Percentiles rank a stretch among this genome's conserved stretches.
These are phyloP conservation scores for Sinonovacula constricta DNA, from an alignment of 1,140 invertebrate species.

Conservation along the genomic window DNA sequence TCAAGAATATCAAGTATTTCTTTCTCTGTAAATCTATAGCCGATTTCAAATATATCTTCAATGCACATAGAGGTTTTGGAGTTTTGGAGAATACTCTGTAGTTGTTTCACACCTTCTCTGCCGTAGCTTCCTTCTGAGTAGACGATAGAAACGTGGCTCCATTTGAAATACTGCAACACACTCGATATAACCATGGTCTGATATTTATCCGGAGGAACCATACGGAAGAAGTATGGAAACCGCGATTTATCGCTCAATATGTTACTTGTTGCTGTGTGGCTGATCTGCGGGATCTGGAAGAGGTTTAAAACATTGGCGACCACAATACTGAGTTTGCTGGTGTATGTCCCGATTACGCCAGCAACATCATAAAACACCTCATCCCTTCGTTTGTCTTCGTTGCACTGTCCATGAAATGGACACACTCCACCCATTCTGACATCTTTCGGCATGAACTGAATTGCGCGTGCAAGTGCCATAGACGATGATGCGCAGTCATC, in stretches of 20 bases:
- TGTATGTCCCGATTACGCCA: constrained; percentile 61
- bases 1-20: constrained; percentile 52
- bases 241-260: constrained; percentile 65
- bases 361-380: constrained; percentile 62
- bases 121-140: constrained; percentile 79
- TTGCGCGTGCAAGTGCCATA: constrained; percentile 54
- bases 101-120: constrained; percentile 65
- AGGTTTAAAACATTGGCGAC: constrained; percentile 61
- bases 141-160: constrained; percentile 64
- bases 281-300: constrained; percentile 67
- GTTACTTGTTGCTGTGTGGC: constrained; percentile 63
- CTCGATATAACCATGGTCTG: constrained; percentile 64
- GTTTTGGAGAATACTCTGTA: constrained; percentile 25
- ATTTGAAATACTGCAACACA: constrained; percentile 59
- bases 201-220: constrained; percentile 65
- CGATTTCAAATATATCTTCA: constrained; percentile 83
- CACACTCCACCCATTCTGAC: not conserved
- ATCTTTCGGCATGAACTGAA: constrained; percentile 61
- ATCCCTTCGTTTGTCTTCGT: too few relatives aligned
- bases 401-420: not conserved
- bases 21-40: constrained; percentile 79
- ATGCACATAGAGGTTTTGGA: constrained; percentile 52
- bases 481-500: constrained; percentile 60
- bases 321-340: constrained; percentile 58
- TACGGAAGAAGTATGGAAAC: constrained; percentile 68